Conservation (phyloP, 2,113 vertebrate genomes). For the Tragelaphus imberbis region DNA sequence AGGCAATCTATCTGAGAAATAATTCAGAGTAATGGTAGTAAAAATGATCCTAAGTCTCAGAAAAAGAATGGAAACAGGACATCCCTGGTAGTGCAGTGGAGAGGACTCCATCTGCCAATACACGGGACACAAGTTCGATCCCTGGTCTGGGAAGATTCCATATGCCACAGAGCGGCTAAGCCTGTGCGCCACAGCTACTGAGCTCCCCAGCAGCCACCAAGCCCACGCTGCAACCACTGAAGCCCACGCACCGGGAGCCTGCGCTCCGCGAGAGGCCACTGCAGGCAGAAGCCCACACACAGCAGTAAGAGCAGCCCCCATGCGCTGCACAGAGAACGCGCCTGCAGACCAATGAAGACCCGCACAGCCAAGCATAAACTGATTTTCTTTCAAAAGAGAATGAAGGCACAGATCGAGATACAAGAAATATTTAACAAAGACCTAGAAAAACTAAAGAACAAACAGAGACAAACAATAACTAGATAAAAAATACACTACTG, state of each 20-base stretch:
- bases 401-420: neutral
- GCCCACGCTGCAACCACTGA: neutral
- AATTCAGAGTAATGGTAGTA: neutral
- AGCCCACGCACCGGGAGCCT: neutral
- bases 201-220: neutral
- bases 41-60: neutral
- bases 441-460: neutral
- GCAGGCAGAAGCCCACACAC: neutral
- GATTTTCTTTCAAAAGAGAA: neutral
- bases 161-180: neutral
- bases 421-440: neutral
- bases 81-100: neutral
- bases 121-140: neutral
- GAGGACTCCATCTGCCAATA: neutral
- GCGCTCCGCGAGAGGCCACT: neutral
- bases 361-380: neutral
- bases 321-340: rapidly evolving
- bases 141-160: neutral
- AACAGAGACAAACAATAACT: neutral
- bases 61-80: neutral
- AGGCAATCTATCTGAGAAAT: neutral
- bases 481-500: neutral
- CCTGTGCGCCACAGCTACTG: neutral
- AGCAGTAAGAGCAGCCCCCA: neutral
- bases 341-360: neutral